Base-by-base conservation (phyloP, 2,888 invertebrate species). In the Agrochola lychnidis region DNA sequence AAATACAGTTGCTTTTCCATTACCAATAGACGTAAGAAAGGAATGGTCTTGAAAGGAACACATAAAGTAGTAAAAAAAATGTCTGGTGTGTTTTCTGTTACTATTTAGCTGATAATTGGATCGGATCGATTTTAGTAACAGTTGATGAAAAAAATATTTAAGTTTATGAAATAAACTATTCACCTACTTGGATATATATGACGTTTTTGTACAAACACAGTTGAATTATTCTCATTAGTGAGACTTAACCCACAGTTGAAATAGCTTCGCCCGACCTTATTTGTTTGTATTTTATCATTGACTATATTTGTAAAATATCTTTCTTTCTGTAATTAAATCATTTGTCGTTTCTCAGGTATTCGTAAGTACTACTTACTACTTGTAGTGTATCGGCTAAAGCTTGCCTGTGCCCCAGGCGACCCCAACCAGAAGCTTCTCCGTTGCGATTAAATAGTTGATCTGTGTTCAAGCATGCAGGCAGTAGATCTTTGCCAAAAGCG, bases 361-460 rank as follows among this genome's bases (percentile, higher is more conserved):
- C 3, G 2, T 22, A n/a, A 48, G 10, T 22, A 40, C 4, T 40
- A 64, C 81, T 75, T 53, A 86, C 86, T 16, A 82, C 84, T 85
- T 86, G 86, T 4, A 86, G 62, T 2, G 57, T 78, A 16, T 86
- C 76, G 1, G 86, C 82, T 25, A 84, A 10, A 5, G 9, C 45
- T 9, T 74, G 51, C 2, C 42, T 73, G 30, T 76, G 76, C 0
- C 86, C 86, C 22, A 86, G 5, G 0, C 70, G 76, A 0, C 86
- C 86, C 86, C 86, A 86, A 2, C 86, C 86, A 4, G 84, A 53
- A 0, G 78, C 86, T 22, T 82, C 79, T 0, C 84, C 4, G 0
- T 0, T 4, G 0, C 0, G 0, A 9, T 56, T 25, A 10, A 12
- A 22, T 62, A 0, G 0, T 25, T 0, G 4, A 59, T 73, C 25